These are phyloP conservation scores for Prunella strophiata DNA, from an alignment of 2,797 vertebrate species.

Conservation along the genomic window DNA sequence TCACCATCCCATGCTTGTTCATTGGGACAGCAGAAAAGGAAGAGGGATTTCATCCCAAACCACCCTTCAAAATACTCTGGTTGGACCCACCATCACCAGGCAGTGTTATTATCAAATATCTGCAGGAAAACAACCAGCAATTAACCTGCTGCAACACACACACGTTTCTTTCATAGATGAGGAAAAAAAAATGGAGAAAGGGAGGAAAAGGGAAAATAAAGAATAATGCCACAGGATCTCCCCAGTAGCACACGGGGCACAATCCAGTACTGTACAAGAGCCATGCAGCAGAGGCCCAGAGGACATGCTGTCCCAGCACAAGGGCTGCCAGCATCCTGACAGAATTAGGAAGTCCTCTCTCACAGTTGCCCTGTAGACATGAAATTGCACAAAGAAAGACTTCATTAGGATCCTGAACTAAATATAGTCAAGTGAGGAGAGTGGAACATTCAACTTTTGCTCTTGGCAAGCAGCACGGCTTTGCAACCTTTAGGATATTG, in stretches of 20 bases:
- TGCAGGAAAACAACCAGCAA: not conserved
- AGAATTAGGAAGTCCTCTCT: conserved; percentile 69
- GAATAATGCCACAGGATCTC: not conserved
- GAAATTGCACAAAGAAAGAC: conserved; percentile 66
- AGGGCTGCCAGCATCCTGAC: conserved; percentile 62
- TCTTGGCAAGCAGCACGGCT: conserved; percentile 42
- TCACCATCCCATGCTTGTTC: not conserved
- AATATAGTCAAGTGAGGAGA: conserved; percentile 66
- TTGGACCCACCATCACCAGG: not conserved
- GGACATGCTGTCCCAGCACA: not conserved
- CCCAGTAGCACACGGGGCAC: not conserved
- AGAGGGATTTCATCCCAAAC: not conserved
- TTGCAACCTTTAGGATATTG: conserved; percentile 64
- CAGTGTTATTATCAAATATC: not conserved
- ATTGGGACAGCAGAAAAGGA: not conserved
- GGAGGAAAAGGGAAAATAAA: not conserved
- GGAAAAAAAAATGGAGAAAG: not conserved
- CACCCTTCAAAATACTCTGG: not conserved
- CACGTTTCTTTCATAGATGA: conserved; percentile 14
- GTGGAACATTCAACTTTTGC: conserved; percentile 65
- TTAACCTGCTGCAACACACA: conserved; percentile 15
- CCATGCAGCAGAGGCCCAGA: not conserved
- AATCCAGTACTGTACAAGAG: not conserved
- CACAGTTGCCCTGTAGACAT: conserved; percentile 56
- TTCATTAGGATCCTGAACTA: conserved; percentile 66